phyloP scores from a whole-genome alignment of 2,113 vertebrate species.

The Rhinoderma darwinii region DNA sequence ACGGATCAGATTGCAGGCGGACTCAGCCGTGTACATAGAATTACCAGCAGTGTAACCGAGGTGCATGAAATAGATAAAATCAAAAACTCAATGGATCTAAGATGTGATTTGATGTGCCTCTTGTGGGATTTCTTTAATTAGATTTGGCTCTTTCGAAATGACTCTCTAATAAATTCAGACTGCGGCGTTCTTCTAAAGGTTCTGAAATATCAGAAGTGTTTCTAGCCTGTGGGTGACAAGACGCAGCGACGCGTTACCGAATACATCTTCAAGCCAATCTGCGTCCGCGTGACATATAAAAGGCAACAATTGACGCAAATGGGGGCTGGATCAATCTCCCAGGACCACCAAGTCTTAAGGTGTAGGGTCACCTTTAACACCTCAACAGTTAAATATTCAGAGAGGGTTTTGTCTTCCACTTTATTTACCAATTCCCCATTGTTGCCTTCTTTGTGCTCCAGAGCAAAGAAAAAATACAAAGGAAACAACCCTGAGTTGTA shows the following conservation, averaged over 20 bases:
- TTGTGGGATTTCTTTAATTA: slow-evolving; percentile 53
- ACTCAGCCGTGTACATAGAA: slow-evolving; percentile 14
- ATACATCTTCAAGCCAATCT: not conserved
- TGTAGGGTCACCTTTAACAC: not conserved
- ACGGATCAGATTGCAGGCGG: slow-evolving; percentile 48
- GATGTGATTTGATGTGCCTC: not conserved
- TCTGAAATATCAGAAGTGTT: slow-evolving; percentile 16
- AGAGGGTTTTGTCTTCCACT: too few relatives aligned
- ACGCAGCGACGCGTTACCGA: not conserved
- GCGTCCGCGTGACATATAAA: not conserved
- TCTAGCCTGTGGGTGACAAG: not conserved
- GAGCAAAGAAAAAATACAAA: too few relatives aligned
- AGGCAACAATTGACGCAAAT: not conserved
- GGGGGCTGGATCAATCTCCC: too few relatives aligned
- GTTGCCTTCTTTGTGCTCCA: too few relatives aligned
- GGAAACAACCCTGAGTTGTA: too few relatives aligned
- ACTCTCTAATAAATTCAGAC: slow-evolving; percentile 33
- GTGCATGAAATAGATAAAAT: not conserved
- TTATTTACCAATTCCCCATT: too few relatives aligned
- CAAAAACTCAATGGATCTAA: not conserved
- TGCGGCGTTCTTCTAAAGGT: not conserved
- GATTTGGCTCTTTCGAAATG: slow-evolving; percentile 35
- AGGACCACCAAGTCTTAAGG: not conserved
- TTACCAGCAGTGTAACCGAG: slow-evolving; percentile 39
- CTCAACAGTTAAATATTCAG: too few relatives aligned